Base-by-base conservation (phyloP, 2,113 vertebrate genomes). In the Apeltes quadracus region DNA sequence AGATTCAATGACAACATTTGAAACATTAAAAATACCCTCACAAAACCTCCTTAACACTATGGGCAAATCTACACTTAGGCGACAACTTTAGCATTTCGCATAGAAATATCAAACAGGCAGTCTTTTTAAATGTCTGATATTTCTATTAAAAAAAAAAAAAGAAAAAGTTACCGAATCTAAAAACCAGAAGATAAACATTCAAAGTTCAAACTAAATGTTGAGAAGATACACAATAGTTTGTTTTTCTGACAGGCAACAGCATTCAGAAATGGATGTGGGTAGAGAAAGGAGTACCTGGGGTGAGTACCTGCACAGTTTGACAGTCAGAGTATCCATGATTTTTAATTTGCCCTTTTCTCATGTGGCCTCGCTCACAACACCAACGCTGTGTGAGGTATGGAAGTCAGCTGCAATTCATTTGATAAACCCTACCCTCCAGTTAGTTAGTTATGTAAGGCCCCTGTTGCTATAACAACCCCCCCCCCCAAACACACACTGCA, bases 281-380 rank as follows among this genome's bases (percentile, higher is more conserved):
- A 98, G 95, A 98, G 97, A 99, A 98, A 99, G 98, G 96, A 98
- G 96, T 98, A 98, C 97, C 97, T 98, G 96, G 95, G 96, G 95
- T 96, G 96, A 98, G 95, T 99, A 99, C 97, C 97, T 99, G 97
- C 93, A 97, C 95, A 98, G 96, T 96, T 96, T 98, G 91, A 92
- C 88, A 92, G 91, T 92, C 91, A 92, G 96, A 98, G 97, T 98
- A 96, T 98, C 97, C 97, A 96, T 98, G 96, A 98, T 98, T 99
- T 98, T 97, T 99, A 97, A 98, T 97, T 98, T 97, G 97, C 96
- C 96, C 96, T 98, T 92, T 92, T 89, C 90, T 97, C 96, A 98
- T 97, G 97, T 96, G 96, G 97, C 97, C 91, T 92, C 95, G 97
- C 96, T 98, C 97, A 98, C 98, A 98, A 98, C 97, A 97, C 97